Percentiles rank a stretch among this genome's conserved stretches.
These are phyloP conservation scores for Ophion ellenae DNA, from an alignment of 2,888 invertebrate species.

Conservation along the genomic window DNA sequence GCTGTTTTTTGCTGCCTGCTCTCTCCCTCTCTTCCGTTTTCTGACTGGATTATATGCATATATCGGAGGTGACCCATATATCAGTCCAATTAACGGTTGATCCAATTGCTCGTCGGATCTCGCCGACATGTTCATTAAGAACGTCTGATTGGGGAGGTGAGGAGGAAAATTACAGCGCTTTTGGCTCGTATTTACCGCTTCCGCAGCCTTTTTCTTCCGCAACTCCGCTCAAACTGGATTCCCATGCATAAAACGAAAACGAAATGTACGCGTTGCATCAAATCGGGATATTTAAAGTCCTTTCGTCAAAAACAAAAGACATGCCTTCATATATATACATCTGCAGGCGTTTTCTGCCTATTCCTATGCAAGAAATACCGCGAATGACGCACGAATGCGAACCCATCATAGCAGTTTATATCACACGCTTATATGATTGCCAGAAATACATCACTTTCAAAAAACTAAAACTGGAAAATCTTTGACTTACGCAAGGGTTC, in stretches of 20 bases:
- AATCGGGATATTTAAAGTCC: not conserved
- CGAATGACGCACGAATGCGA: too few relatives aligned
- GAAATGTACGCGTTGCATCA: not conserved
- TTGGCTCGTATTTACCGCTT: slow-evolving; percentile 26
- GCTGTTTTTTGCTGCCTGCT: slow-evolving; percentile 17
- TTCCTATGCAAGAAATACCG: too few relatives aligned
- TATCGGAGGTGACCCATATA: slow-evolving; percentile 28
- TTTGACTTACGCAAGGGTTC: too few relatives aligned
- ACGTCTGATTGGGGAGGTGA: slow-evolving; percentile 26
- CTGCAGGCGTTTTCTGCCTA: too few relatives aligned
- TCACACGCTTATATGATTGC: too few relatives aligned
- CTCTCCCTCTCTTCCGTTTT: not conserved
- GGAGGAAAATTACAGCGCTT: slow-evolving; percentile 38
- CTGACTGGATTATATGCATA: slow-evolving; percentile 27
- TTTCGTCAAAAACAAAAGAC: too few relatives aligned
- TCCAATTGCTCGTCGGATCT: slow-evolving; percentile 32
- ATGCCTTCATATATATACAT: too few relatives aligned
- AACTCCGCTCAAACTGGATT: not conserved
- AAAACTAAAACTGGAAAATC: too few relatives aligned
- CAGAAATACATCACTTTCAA: too few relatives aligned
- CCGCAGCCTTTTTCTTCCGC: not conserved
- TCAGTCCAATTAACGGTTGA: slow-evolving; percentile 42
- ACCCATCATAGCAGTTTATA: too few relatives aligned
- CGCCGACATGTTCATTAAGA: slow-evolving; percentile 51
- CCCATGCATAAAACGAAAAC: not conserved